These are phyloP conservation scores for Pogonognathellus flavescens DNA, from an alignment of 1,140 invertebrate species.

Conservation along the genomic window DNA sequence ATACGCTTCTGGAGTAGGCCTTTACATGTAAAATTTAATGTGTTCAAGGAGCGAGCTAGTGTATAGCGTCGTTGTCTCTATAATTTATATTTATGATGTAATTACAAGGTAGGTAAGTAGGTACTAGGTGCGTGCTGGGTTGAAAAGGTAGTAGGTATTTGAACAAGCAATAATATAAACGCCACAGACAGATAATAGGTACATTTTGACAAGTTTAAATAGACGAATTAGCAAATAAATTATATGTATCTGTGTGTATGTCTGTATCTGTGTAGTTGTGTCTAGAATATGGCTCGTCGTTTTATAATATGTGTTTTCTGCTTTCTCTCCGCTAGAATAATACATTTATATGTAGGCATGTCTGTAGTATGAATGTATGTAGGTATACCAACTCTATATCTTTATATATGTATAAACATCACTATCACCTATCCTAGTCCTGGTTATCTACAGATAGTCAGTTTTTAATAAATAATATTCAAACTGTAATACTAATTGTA, in stretches of 20 bases:
- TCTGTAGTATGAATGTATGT: too few species aligned
- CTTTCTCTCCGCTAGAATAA: not conserved
- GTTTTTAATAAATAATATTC: too few species aligned
- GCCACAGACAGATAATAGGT: slow-evolving; percentile 32
- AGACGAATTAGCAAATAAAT: slow-evolving; percentile 30
- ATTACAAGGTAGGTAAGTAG: too few species aligned
- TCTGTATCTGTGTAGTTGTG: slow-evolving; percentile 8
- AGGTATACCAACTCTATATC: not conserved
- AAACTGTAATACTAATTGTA: too few species aligned
- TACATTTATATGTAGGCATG: not conserved
- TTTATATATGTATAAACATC: not conserved
- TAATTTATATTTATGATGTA: too few species aligned
- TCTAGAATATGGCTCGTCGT: not conserved
- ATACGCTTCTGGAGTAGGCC: too few species aligned
- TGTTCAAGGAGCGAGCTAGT: too few species aligned
- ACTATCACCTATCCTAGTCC: too few species aligned
- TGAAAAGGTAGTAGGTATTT: not conserved
- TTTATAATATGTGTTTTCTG: not conserved
- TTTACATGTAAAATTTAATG: too few species aligned
- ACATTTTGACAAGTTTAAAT: slow-evolving; percentile 40
- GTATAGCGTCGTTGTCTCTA: too few species aligned
- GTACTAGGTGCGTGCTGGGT: not conserved
- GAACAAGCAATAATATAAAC: slow-evolving; percentile 25
- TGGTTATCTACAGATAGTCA: too few species aligned
- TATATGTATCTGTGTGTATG: slow-evolving; percentile 17